A percentile compares a stretch with the other conserved stretches of the same genome.
phyloP scores from a whole-genome alignment of 2,797 vertebrate genomes.

The Rhynchonycteris naso region DNA sequence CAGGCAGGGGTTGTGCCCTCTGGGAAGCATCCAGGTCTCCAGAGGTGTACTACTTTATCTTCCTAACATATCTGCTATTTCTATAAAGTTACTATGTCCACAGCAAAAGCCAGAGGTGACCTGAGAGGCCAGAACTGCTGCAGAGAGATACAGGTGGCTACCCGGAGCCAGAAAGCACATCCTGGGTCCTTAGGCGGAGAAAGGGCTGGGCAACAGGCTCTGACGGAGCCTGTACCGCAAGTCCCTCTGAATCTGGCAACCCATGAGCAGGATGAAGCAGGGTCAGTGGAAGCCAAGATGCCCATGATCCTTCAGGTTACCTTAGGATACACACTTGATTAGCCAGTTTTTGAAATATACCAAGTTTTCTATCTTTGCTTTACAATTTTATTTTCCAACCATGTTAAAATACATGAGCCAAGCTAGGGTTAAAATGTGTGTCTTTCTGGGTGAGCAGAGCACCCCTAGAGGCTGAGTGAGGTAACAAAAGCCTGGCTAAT shows the following conservation, averaged over 20 bases:
- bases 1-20: not conserved
- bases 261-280: not conserved
- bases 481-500: not conserved
- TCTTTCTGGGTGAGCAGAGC: not conserved
- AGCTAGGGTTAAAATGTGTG: not conserved
- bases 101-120: rapidly evolving
- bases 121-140: not conserved
- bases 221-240: not conserved
- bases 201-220: too few species aligned
- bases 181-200: not conserved
- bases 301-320: not conserved
- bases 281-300: not conserved
- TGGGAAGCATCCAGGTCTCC: not conserved
- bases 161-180: too few species aligned
- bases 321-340: not conserved
- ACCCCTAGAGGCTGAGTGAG: not conserved
- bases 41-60: not conserved
- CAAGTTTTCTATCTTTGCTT: not conserved
- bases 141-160: not conserved
- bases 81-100: not conserved
- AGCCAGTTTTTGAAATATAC: not conserved
- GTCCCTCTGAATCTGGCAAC: not conserved
- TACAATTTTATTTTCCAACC: not conserved
- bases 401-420: not conserved
- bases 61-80: not conserved